Conservation (phyloP, 2,797 vertebrate genomes). For the Pangasius larnaudii region DNA sequence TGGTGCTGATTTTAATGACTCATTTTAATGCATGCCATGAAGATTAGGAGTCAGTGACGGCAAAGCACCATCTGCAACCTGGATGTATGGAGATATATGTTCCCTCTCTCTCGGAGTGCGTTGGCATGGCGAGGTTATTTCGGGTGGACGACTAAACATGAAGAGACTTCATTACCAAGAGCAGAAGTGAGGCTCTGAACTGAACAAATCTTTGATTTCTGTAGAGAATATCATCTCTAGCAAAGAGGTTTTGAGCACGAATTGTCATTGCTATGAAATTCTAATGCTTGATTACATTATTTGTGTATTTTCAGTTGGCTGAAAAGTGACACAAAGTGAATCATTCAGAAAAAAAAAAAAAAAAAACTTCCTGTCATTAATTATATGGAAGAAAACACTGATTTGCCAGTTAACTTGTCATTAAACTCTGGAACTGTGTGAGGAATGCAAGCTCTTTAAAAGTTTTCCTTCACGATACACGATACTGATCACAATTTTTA, state of each 20-base stretch:
- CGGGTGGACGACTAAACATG: conserved; percentile 52
- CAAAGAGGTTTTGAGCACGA: background rate
- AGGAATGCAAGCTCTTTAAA: background rate
- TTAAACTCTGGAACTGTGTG: background rate
- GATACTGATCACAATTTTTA: background rate
- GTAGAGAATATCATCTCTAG: background rate
- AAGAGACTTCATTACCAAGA: conserved; percentile 7
- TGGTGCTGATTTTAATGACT: conserved; percentile 55
- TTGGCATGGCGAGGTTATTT: conserved; percentile 54
- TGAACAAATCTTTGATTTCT: background rate
- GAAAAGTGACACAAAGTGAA: conserved; percentile 49
- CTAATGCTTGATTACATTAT: background rate
- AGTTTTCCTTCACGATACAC: background rate
- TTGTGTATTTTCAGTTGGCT: background rate
- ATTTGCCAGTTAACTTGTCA: background rate
- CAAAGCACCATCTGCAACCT: conserved; percentile 63
- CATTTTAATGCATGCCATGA: conserved; percentile 53
- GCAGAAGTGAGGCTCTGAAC: background rate
- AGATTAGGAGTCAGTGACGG: conserved; percentile 57
- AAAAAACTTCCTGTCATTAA: conserved; percentile 40
- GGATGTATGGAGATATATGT: conserved; percentile 23
- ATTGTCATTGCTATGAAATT: background rate
- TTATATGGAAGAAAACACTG: background rate
- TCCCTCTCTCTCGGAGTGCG: conserved; percentile 49
- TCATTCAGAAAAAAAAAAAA: conserved; percentile 45